Percentiles rank a stretch among this genome's conserved stretches.
Conservation (phyloP, 2,888 invertebrate species). For the Eupithecia tripunctaria region DNA sequence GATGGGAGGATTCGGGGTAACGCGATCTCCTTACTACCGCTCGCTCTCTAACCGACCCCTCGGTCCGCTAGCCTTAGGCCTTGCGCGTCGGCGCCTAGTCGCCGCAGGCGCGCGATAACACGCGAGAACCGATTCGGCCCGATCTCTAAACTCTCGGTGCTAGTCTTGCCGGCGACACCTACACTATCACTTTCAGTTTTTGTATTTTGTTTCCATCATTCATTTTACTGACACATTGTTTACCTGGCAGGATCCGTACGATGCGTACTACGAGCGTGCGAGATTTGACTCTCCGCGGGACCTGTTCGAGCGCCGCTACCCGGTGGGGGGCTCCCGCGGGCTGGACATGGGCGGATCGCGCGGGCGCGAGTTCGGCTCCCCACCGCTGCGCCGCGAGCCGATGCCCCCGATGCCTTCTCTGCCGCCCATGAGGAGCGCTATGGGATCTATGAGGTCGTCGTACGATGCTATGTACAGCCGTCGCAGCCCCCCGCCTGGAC, state of each 20-base stretch:
- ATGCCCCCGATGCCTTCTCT: slow-evolving; percentile 92
- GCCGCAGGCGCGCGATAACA: slow-evolving; percentile 72
- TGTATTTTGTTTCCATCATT: neutral
- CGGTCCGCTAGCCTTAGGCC: slow-evolving; percentile 65
- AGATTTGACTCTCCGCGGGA: slow-evolving; percentile 92
- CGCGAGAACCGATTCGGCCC: slow-evolving; percentile 70
- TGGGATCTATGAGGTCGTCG: slow-evolving; percentile 88
- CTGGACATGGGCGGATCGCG: slow-evolving; percentile 82
- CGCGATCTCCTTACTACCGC: slow-evolving; percentile 67
- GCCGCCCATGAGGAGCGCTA: slow-evolving; percentile 84
- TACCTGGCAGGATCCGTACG: slow-evolving; percentile 86
- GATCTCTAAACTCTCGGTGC: slow-evolving; percentile 40
- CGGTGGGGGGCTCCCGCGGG: slow-evolving; percentile 83
- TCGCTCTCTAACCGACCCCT: slow-evolving; percentile 54
- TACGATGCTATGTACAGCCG: slow-evolving; percentile 94
- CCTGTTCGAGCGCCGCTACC: slow-evolving; percentile 92
- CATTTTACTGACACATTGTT: slow-evolving; percentile 8
- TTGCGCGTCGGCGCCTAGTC: slow-evolving; percentile 62
- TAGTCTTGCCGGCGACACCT: slow-evolving; percentile 35
- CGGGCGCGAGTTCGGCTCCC: slow-evolving; percentile 88
- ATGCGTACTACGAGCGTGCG: slow-evolving; percentile 91
- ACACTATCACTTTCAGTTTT: slow-evolving; percentile 9
- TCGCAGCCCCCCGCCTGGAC: slow-evolving; percentile 88
- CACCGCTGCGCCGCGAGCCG: slow-evolving; percentile 90
- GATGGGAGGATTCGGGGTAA: slow-evolving; percentile 95